These are phyloP conservation scores for Clarias batrachus DNA, from an alignment of 2,113 vertebrate species.

Conservation along the genomic window DNA sequence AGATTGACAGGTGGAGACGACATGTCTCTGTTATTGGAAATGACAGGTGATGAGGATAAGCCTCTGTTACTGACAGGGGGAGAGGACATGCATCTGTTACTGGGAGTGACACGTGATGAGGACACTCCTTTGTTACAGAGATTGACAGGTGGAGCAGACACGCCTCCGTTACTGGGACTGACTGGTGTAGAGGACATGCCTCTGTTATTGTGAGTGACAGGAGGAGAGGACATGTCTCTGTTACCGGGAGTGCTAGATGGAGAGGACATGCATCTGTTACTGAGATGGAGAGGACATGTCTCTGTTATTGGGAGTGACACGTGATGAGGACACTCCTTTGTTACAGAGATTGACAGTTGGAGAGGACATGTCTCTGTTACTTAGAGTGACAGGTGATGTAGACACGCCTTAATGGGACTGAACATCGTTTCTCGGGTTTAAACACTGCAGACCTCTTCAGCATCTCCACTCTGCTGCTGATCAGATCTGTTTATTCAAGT, in stretches of 20 bases:
- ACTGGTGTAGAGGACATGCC: not conserved
- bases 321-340: not conserved
- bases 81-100: not conserved
- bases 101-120: not conserved
- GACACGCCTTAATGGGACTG: not conserved
- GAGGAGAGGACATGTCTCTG: not conserved
- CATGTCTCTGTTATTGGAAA: no score
- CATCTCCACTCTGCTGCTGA: constrained; percentile 10
- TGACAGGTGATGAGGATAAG: no score
- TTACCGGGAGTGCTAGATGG: not conserved
- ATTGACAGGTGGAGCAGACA: not conserved
- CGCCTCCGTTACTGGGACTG: not conserved
- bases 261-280: not conserved
- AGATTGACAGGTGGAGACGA: no score
- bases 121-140: not conserved
- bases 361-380: not conserved
- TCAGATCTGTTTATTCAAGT: constrained; percentile 22
- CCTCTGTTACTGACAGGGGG: no score
- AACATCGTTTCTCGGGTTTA: not conserved
- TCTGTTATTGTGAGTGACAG: not conserved
- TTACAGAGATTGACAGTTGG: not conserved
- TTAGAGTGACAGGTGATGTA: not conserved
- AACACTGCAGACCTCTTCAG: not conserved
- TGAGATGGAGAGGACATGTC: not conserved
- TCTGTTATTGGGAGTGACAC: not conserved